Evolutionary conservation across 2,888 invertebrate species (phyloP).

Genomic region (Odontocerum albicorne): DNA sequence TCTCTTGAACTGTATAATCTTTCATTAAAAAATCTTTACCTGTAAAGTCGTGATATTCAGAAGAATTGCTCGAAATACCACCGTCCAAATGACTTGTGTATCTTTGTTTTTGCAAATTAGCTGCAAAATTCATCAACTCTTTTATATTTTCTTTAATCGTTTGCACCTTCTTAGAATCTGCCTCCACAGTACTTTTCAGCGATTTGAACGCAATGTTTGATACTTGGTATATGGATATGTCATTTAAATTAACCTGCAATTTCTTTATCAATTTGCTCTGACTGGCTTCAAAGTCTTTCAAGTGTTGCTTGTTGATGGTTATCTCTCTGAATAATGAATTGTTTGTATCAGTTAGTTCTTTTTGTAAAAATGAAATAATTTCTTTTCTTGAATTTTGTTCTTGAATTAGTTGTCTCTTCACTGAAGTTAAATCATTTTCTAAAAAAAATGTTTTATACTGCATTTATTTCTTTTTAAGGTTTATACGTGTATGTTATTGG

Average conservation of each 20-base stretch:
- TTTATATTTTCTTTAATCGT: constrained; percentile 48
- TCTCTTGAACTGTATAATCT: too few species aligned
- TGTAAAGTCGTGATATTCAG: too few species aligned
- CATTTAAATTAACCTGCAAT: constrained; percentile 43
- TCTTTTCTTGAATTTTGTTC: constrained; percentile 35
- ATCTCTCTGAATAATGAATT: constrained; percentile 46
- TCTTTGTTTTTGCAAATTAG: constrained; percentile 30
- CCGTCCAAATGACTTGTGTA: constrained; percentile 42
- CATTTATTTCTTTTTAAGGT: too few species aligned
- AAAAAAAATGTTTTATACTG: too few species aligned
- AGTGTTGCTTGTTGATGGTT: constrained; percentile 46
- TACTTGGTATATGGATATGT: constrained; percentile 49
- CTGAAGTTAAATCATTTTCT: too few species aligned
- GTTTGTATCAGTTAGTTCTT: constrained; percentile 43
- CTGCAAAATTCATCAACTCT: constrained; percentile 45
- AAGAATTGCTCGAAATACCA: too few species aligned
- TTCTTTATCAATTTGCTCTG: constrained; percentile 39
- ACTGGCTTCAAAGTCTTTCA: constrained; percentile 41
- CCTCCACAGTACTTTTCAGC: constrained; percentile 53
- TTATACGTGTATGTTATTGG: too few species aligned
- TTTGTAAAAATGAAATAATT: constrained; percentile 37
- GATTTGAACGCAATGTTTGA: constrained; percentile 54
- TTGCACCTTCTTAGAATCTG: constrained; percentile 56
- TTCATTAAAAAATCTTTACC: too few species aligned
- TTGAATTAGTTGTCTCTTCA: constrained; percentile 15